Conservation (phyloP, 1,140 invertebrate genomes). For the Caenorhabditis tropicalis region DNA sequence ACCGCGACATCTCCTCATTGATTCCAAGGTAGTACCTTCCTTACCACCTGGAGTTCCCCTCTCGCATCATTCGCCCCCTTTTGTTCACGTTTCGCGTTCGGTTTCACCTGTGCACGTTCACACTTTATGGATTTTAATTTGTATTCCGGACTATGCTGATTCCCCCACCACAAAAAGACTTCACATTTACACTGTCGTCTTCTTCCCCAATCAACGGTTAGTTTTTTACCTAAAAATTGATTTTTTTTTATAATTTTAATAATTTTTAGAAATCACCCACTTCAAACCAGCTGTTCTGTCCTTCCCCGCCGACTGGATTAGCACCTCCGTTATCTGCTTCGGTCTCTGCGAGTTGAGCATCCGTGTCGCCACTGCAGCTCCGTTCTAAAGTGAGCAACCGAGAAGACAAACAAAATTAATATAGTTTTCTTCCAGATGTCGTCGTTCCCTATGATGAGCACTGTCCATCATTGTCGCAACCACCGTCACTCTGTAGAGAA, state of each 20-base stretch:
- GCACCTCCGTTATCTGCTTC: slow-evolving; percentile 57
- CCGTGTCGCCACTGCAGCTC: slow-evolving; percentile 52
- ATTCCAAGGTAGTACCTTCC: slow-evolving; percentile 16
- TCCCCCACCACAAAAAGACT: slow-evolving; percentile 10
- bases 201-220: slow-evolving; percentile 17
- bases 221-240: background rate
- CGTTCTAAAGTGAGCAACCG: background rate
- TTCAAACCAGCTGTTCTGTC: slow-evolving; percentile 20
- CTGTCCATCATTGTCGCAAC: slow-evolving; percentile 29
- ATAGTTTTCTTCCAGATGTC: slow-evolving; percentile 37
- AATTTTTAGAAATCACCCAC: slow-evolving; percentile 25
- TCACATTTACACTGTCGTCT: slow-evolving; percentile 12
- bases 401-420: background rate
- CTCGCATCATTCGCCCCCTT: background rate
- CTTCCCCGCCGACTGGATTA: slow-evolving; percentile 53
- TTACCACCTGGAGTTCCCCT: slow-evolving; percentile 35
- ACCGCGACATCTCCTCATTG: slow-evolving; percentile 12
- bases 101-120: background rate
- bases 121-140: slow-evolving; percentile 33
- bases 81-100: background rate
- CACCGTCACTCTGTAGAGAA: slow-evolving; percentile 35
- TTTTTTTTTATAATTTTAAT: no score
- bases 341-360: slow-evolving; percentile 53
- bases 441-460: slow-evolving; percentile 48
- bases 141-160: slow-evolving; percentile 31